Base-by-base conservation (phyloP, 2,797 vertebrate species). In the Chelidonichthys spinosus region DNA sequence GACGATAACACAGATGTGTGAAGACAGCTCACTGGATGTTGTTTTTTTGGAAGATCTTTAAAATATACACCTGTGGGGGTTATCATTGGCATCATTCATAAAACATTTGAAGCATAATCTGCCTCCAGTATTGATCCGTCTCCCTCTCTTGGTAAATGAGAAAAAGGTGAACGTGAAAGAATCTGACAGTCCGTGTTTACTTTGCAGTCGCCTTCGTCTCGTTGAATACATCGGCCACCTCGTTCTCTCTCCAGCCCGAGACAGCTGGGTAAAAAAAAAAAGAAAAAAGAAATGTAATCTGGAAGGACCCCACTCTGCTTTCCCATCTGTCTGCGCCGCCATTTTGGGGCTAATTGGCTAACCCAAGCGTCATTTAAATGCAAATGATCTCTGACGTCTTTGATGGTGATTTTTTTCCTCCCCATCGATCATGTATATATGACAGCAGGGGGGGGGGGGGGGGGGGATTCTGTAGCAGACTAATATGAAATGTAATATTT, bases 321-420 rank as follows among this genome's bases (percentile, higher is more conserved):
- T 64, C 49, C 82, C 74, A 67, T 84, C 82, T 81, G 68, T 81
- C 69, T 72, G 55, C 61, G 59, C 37, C 37, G 32, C 73, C 65
- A 62, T 85, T 78, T 83, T 79, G 56, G 39, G 46, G 65, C 69
- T 92, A 88, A 92, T 91, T 91, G 82, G 13, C 73, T 9, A 65
- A 70, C 69, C 82, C 64, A 58, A 15, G 53, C 64, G 62, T 85
- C 73, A 92, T 93, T 92, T 91, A 85, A 89, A 92, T 92, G 84
- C 75, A 92, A 92, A 93, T 91, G 59, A 53, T 13, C 78, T 72
- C 63, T 37, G 61, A 61, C 58, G 33, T 64, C 62, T 79, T 69
- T 59, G 46, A 42, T 74, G 63, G 75, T 72, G 53, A 32, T 69
- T 84, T 77, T 56, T 33, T 25, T 25, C 25, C 53, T 67, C 8